Evolutionary conservation across 2,113 vertebrate species (phyloP).

Genomic region (Cheilinus undulatus): DNA sequence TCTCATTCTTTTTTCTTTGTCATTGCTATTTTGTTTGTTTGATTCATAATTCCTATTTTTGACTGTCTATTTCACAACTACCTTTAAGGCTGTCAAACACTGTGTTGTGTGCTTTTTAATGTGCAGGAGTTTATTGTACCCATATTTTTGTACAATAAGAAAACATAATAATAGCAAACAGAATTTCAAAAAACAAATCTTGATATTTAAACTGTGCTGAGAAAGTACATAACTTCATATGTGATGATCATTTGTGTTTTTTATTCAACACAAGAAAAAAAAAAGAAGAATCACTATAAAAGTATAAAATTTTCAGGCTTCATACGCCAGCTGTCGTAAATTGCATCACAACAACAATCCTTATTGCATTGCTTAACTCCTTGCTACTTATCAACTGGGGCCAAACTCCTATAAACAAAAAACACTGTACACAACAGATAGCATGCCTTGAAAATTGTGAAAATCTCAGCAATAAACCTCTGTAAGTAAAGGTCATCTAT

Average conservation of each 20-base stretch:
- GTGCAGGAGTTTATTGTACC: too few relatives aligned
- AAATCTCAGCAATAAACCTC: background rate
- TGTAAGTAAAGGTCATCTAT: background rate
- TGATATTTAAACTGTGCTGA: background rate
- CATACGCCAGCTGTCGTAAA: slow-evolving; percentile 4
- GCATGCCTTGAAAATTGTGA: background rate
- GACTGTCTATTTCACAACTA: too few relatives aligned
- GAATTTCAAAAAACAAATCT: too few relatives aligned
- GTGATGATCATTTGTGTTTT: too few relatives aligned
- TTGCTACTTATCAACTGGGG: slow-evolving; percentile 31
- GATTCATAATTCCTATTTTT: too few relatives aligned
- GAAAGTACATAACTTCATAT: background rate
- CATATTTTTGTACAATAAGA: too few relatives aligned
- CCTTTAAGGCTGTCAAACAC: too few relatives aligned
- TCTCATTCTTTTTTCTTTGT: too few relatives aligned
- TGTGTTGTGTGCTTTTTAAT: too few relatives aligned
- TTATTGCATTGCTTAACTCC: background rate
- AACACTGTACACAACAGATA: background rate
- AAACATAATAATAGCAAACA: too few relatives aligned
- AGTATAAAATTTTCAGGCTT: background rate
- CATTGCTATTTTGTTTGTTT: too few relatives aligned
- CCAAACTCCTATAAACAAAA: slow-evolving; percentile 4
- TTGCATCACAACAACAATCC: background rate
- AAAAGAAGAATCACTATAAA: background rate
- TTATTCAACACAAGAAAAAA: background rate